Evolutionary conservation across 2,888 invertebrate genomes (phyloP), one percentile per base, ranked within the genome.

Genomic region (Myathropa florea): DNA sequence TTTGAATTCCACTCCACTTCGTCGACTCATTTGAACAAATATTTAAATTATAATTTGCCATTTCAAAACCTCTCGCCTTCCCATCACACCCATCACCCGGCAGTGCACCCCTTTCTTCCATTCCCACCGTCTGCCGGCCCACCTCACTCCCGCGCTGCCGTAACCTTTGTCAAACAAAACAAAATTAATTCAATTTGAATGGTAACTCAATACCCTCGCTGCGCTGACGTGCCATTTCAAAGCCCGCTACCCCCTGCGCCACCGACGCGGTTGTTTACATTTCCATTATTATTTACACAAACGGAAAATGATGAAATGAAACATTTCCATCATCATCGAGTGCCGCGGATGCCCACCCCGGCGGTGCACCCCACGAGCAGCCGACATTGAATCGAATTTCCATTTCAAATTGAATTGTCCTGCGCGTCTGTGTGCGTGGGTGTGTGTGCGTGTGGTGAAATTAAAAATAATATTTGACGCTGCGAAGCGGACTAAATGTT

Each of bases 101-200:
- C 28, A 30, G 24, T 57, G 36, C 68, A 75, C 81, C 81, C 73
- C 81, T 85, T 77, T 71, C 21, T 30, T 6, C 6, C 46, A 39
- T 21, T 4, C 6, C 12, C 12, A 36, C 59, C 18, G 18, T 1
- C 14, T 0, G n/a, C 12, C 63, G 26, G 14, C 21, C 33, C 21
- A 60, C 36, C 21, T 10, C 3, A 6, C 63, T 61, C 46, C 24
- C 26, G 46, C 67, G 60, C 59, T 70, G 70, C 72, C 85, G 57
- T 78, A 82, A 79, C 82, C 78, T 83, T 83, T 83, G 72, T 79
- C 83, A 82, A 86, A 86, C 86, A 86, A 86, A 86, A 86, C 86
- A 79, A 86, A 86, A 86, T 86, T 86, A 86, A 86, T 86, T 86
- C 86, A 86, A 82, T 86, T 83, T 86, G 78, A 86, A 86, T 83